Evolutionary conservation across 1,140 invertebrate species (phyloP).

Genomic region (Melitaea cinxia): DNA sequence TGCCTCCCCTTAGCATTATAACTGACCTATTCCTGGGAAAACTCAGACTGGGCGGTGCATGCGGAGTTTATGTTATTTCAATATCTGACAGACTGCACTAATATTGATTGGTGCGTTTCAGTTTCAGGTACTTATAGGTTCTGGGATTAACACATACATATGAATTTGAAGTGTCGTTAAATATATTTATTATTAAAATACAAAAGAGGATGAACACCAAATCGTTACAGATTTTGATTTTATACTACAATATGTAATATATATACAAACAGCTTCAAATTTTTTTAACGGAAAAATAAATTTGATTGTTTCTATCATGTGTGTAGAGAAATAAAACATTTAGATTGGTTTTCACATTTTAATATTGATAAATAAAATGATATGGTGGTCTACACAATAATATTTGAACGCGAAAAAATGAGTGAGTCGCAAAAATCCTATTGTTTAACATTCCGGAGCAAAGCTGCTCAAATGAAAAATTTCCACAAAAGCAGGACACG

Average conservation of each 20-base stretch:
- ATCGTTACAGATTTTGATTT: too few species aligned
- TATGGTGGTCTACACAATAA: conserved; percentile 21
- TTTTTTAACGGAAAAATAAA: too few species aligned
- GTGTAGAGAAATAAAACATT: too few species aligned
- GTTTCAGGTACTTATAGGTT: conserved; percentile 7
- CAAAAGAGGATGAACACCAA: too few species aligned
- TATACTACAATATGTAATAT: too few species aligned
- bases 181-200: too few species aligned
- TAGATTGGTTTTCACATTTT: too few species aligned
- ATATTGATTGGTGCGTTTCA: conserved; percentile 54
- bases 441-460: conserved; percentile 56
- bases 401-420: conserved; percentile 46
- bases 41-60: conserved; percentile 50
- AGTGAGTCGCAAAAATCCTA: conserved; percentile 57
- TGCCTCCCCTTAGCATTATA: conserved; percentile 8
- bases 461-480: conserved; percentile 57
- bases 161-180: too few species aligned
- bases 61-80: conserved; percentile 52
- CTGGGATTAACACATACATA: too few species aligned
- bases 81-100: conserved; percentile 47
- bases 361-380: conserved; percentile 8
- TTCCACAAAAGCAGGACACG: conserved; percentile 47
- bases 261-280: too few species aligned
- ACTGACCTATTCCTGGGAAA: conserved; percentile 62
- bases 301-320: too few species aligned